Base-by-base conservation (phyloP, 2,797 vertebrate species). In the Rousettus madagascariensis region DNA sequence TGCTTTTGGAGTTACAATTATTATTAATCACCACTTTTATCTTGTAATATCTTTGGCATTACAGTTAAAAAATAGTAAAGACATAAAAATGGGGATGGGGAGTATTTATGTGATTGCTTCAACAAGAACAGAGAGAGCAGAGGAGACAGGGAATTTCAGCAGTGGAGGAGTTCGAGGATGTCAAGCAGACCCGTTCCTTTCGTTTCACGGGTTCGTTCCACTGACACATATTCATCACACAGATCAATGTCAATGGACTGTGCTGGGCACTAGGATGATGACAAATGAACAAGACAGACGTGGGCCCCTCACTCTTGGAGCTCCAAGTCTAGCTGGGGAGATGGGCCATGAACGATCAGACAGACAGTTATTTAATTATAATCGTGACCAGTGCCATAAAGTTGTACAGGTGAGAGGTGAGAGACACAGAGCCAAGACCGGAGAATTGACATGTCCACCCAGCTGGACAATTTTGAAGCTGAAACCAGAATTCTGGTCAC, bases 1-100 rank as follows among this genome's bases (percentile, higher is more conserved):
- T 36, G 22, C 16, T 46, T 95, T 83, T 61, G 65, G 79, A 53
- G 16, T 89, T 84, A 33, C 38, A 71, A 49, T 94, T 89, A 89
- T 86, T 63, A 91, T 71, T 86, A 80, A 92, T 86, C 6, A 43
- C 13, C 59, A 87, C 84, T 94, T 90, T 90, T 86, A 90, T 91
- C 75, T 84, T 90, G 6, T n/a, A 80, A 90, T 19, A 61, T 71
- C 66, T 90, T 15, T 59, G 36, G 20, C 38, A 77, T 7, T 51
- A 43, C 6, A 72, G 69, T 86, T 86, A 46, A 38, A 78, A 92
- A 78, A 46, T 1, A 46, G 46, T 91, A 83, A 75, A 84, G 84
- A 78, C 46, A 55, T 74, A 66, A 86, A 63, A 22, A 46, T 38
- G 11, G 2, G n/a, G 49, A 16, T 16, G 15, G 20, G 6, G 0